Evolutionary conservation across 2,113 vertebrate genomes (phyloP).

Genomic region (Plotosus lineatus): DNA sequence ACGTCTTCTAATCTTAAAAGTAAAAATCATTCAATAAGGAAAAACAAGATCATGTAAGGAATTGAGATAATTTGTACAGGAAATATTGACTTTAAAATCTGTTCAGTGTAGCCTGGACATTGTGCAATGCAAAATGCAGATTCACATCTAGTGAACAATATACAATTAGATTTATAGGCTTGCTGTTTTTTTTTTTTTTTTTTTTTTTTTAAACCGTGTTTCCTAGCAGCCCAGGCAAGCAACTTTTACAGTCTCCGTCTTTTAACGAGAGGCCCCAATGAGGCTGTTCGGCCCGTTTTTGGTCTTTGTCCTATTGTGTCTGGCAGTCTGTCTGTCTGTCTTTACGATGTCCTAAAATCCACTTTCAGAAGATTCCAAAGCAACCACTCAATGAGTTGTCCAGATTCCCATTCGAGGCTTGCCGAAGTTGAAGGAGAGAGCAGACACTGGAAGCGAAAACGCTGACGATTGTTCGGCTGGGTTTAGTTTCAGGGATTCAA

Average conservation of each 20-base stretch:
- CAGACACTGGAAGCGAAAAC: neutral
- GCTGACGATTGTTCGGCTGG: neutral
- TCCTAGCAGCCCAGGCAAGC: conserved; percentile 62
- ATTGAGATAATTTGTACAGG: too few species aligned
- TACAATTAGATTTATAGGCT: conserved; percentile 60
- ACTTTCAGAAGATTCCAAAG: conserved; percentile 27
- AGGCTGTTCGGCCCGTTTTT: conserved; percentile 21
- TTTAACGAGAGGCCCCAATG: conserved; percentile 39
- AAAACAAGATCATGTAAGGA: too few species aligned
- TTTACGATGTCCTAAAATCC: conserved; percentile 40
- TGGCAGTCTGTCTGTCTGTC: conserved; percentile 27
- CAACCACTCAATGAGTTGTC: neutral
- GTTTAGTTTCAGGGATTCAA: neutral
- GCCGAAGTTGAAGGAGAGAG: neutral
- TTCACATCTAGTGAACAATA: conserved; percentile 29
- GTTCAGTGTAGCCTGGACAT: neutral
- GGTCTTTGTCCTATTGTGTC: conserved; percentile 28
- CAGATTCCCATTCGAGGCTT: neutral
- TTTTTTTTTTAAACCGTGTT: conserved; percentile 51
- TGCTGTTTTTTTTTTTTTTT: conserved; percentile 53
- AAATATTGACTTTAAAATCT: neutral
- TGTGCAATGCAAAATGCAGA: conserved; percentile 13
- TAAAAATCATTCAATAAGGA: too few species aligned
- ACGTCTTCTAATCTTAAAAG: too few species aligned
- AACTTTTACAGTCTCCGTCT: conserved; percentile 56